Evolutionary conservation across 2,113 vertebrate genomes (phyloP), one percentile per base, ranked within the genome.

Genomic region (Amblyopsis rosae): DNA sequence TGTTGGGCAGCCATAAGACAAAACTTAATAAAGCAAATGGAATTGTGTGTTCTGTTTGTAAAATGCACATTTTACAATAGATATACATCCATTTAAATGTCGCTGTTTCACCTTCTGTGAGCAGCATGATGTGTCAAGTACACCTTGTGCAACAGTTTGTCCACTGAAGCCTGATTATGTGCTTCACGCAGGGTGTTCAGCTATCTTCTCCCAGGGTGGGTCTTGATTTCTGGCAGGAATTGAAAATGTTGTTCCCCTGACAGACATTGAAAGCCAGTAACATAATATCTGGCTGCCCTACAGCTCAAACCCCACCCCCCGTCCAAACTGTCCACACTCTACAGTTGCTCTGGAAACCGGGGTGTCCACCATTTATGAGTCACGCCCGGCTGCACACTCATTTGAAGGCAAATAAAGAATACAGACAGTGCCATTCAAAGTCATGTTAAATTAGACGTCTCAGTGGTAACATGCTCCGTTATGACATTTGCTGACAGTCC

Each of bases 1-100:
- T 72, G 65, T 79, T 91, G 87, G 86, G 82, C 16, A 59, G 79
- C 83, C 73, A 85, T 90, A 50, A 90, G 69, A 88, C 75, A 66
- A 70, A 81, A 51, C 50, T 49, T 67, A 74, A 49, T 59, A 56
- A 55, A 72, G 73, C 73, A 63, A 70, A 86, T 87, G 67, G 74
- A 79, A 84, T 77, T 46, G 9, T 12, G 59, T 70, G 69, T 45
- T 9, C 48, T 53, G 49, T 63, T 41, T 75, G 58, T 71, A 63
- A 82, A 77, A 71, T 69, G 79, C 83, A 51, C 17, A 59, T 50
- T 8, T 35, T 75, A 71, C 57, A 62, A 71, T 56, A 17, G 49
- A 41, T 62, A 56, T 61, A 80, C 53, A 59, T 77, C 83, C 77
- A 80, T 70, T 56, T 50, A 59, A 26, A 26, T 26, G 26, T 26